Percentiles rank a stretch among this genome's conserved stretches.
Conservation (phyloP, 2,888 invertebrate species). For the Loripinus fragilis region DNA sequence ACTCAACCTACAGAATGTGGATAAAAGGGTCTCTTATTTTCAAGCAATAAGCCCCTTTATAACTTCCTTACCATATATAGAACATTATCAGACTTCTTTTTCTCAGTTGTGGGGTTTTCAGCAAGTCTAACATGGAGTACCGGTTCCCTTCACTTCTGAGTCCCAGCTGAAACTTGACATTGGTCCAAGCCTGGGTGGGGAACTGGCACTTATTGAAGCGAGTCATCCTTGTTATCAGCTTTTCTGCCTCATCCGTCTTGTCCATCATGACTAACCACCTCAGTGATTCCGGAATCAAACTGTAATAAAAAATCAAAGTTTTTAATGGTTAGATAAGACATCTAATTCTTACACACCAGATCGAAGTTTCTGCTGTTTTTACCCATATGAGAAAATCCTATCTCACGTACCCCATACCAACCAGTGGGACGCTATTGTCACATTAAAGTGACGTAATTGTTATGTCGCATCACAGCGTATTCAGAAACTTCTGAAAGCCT, state of each 20-base stretch:
- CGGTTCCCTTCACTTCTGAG: slow-evolving; percentile 40
- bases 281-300: slow-evolving; percentile 79
- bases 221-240: slow-evolving; percentile 63
- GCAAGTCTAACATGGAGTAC: slow-evolving; percentile 71
- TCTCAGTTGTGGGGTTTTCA: slow-evolving; percentile 75
- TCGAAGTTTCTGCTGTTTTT: no score
- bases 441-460: no score
- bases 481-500: background rate
- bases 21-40: no score
- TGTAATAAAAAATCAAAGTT: slow-evolving; percentile 53
- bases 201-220: slow-evolving; percentile 67
- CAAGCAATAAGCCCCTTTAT: no score
- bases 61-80: slow-evolving; percentile 76
- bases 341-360: no score
- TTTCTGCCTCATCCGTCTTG: slow-evolving; percentile 65
- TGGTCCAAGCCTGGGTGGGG: slow-evolving; percentile 63
- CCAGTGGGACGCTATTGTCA: no score
- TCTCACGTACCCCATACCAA: no score
- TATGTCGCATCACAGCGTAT: background rate
- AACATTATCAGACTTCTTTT: slow-evolving; percentile 77
- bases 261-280: slow-evolving; percentile 77
- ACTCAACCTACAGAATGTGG: no score
- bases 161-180: slow-evolving; percentile 59
- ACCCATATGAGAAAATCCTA: no score
- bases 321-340: no score